phyloP scores from a whole-genome alignment of 1,140 invertebrate species.

The Zaprionus tsacasi region DNA sequence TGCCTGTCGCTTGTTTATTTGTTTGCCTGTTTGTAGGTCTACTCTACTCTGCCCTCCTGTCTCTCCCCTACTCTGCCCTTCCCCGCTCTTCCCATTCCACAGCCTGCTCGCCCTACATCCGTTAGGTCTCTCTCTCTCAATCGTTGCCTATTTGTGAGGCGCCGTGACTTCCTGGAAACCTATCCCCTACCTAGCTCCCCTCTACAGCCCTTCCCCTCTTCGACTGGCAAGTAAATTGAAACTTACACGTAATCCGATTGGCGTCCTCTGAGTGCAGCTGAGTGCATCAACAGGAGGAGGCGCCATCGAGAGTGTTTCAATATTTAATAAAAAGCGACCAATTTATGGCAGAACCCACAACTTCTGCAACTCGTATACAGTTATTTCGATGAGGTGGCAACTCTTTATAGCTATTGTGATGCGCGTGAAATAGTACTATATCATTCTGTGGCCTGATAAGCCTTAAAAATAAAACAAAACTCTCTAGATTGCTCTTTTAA shows the following conservation, averaged over 20 bases:
- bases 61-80: background rate
- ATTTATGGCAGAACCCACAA: slow-evolving; percentile 17
- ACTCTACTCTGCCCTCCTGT: background rate
- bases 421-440: no score
- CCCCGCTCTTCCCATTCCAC: background rate
- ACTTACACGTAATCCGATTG: slow-evolving; percentile 65
- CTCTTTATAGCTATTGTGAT: background rate
- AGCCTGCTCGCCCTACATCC: background rate
- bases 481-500: no score
- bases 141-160: slow-evolving; percentile 61
- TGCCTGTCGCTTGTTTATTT: slow-evolving; percentile 71
- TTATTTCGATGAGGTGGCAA: background rate
- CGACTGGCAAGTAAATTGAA: slow-evolving; percentile 65
- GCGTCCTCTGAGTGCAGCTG: slow-evolving; percentile 44
- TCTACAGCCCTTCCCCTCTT: background rate
- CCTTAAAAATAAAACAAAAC: no score
- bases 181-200: background rate
- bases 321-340: slow-evolving; percentile 22
- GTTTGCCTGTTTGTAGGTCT: slow-evolving; percentile 57
- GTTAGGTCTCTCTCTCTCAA: slow-evolving; percentile 25
- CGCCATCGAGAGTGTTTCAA: background rate
- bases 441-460: no score
- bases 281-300: slow-evolving; percentile 37
- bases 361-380: background rate
- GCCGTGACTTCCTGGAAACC: slow-evolving; percentile 56